Base-by-base conservation (phyloP, 2,113 vertebrate genomes). In the Copsychus sechellarum region DNA sequence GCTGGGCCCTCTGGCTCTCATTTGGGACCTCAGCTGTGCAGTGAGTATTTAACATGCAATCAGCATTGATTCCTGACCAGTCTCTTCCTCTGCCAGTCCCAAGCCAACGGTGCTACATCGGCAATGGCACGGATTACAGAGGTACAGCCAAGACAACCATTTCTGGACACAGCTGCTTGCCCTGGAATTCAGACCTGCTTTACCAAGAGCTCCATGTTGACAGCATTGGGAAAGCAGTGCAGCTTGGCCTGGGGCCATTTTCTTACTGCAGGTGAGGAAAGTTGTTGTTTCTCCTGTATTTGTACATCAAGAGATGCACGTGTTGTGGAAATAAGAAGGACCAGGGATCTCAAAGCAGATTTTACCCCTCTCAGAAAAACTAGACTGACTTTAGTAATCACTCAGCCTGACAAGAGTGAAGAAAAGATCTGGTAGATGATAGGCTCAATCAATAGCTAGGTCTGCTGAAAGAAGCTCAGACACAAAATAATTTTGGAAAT, bases 131-230 rank as follows among this genome's bases (percentile, higher is more conserved):
- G 0, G 92, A 86, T 15, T 99, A 99, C 97, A 97, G 99, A 8
- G 99, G 99, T 4, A 91, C 97, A 4, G 98, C 89, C 73, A 97
- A 95, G 69, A 98, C 72, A 2, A 97, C 98, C 0, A 17, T 86
- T 86, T 98, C 98, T 7, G 99, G 99, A 33, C 94, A 98, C 57
- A 86, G 31, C 91, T 99, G 99, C 93, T 95, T 99, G 93, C 97
- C 98, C 7, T 99, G 99, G 99, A 97, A 98, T 96, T 99, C 99
- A 0, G 98, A 99, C 77, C 96, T 99, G 93, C 97, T 99, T 45
- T 97, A 98, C 61, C 64, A 98, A 45, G 99, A 99, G 96, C 95
- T 99, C 53, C 98, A 98, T 0, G 96, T 98, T 4, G 95, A 98
- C 91, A 98, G 95, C 0, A 90, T 98, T 83, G 93, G 42, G 6